Conservation (phyloP, 2,113 vertebrate species). For the Echinops telfairi region DNA sequence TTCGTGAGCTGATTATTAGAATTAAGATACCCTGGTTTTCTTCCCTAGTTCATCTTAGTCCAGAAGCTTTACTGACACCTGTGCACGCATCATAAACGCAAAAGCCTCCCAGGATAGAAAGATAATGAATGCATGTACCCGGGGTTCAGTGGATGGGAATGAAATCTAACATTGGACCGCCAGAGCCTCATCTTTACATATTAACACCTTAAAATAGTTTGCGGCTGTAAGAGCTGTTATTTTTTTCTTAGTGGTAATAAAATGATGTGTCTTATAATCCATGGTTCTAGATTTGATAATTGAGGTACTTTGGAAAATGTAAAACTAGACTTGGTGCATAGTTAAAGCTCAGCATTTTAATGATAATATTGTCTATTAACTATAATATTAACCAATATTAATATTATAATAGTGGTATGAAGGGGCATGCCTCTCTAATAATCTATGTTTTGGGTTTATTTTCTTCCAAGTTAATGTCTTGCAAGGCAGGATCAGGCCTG, state of each 20-base stretch:
- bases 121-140: background rate
- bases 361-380: too few species aligned
- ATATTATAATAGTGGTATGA: background rate
- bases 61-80: background rate
- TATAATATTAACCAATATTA: background rate
- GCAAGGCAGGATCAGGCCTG: background rate
- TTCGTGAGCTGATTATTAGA: background rate
- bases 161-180: background rate
- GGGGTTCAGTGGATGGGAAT: background rate
- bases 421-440: background rate
- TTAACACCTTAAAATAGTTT: slow-evolving; percentile 3
- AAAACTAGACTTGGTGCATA: background rate
- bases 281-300: background rate
- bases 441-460: background rate
- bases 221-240: slow-evolving; percentile 3
- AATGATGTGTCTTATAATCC: background rate
- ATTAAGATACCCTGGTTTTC: background rate
- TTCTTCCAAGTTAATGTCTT: background rate
- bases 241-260: background rate
- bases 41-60: background rate
- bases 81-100: background rate
- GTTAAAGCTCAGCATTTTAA: background rate
- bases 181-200: background rate
- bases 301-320: background rate
- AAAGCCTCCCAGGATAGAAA: background rate